Evolutionary conservation across 2,797 vertebrate species (phyloP).

Genomic region (Xerus rutilus): DNA sequence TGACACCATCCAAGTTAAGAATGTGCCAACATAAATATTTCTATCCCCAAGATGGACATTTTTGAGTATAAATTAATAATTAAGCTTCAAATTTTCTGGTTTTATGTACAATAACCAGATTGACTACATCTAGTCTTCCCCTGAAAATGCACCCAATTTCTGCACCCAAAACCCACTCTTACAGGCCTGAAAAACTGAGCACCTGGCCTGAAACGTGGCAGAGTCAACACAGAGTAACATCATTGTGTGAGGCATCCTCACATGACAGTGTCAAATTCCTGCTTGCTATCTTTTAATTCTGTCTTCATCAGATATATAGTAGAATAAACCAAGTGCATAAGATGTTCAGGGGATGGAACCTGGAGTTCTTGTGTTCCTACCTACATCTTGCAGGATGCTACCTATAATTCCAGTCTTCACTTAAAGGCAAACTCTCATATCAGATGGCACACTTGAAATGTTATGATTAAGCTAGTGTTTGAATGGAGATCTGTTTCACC

Average conservation of each 20-base stretch:
- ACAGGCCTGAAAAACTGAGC: not conserved
- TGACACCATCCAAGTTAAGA: not conserved
- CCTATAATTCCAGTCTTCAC: not conserved
- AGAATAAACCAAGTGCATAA: not conserved
- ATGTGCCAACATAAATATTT: not conserved
- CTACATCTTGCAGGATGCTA: not conserved
- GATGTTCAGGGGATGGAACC: not conserved
- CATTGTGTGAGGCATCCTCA: not conserved
- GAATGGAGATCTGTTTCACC: not conserved
- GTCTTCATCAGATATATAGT: not conserved
- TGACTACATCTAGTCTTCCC: not conserved
- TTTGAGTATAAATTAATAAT: slow-evolving; percentile 16
- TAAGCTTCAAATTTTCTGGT: not conserved
- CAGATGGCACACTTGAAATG: not conserved
- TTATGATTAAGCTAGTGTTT: not conserved
- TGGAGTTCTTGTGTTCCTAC: not conserved
- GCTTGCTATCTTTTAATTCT: not conserved
- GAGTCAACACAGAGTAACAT: too few species aligned
- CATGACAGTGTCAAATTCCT: not conserved
- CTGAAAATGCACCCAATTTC: not conserved
- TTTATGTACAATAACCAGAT: not conserved
- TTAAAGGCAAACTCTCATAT: not conserved
- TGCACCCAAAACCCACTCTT: not conserved
- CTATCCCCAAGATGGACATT: not conserved
- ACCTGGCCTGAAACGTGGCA: not conserved